Conservation (phyloP, 1,140 invertebrate genomes). For the Euura saliciscinereae region DNA sequence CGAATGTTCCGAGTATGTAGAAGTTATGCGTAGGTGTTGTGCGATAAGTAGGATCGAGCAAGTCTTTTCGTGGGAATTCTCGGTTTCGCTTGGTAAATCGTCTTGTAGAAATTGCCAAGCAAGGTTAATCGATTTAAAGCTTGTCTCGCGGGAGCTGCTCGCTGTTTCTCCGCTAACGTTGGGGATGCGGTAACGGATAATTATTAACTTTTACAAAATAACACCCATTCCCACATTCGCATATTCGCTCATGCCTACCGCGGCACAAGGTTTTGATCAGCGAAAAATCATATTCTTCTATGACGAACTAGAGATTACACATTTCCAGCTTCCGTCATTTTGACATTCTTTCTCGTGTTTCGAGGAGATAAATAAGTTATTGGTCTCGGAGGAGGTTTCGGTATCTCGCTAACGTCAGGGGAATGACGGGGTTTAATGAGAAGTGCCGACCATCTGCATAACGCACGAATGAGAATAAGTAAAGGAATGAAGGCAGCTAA, state of each 20-base stretch:
- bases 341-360: too few relatives aligned
- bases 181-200: too few relatives aligned
- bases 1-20: neutral
- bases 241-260: too few relatives aligned
- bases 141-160: slow-evolving; percentile 2
- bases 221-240: too few relatives aligned
- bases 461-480: slow-evolving; percentile 41
- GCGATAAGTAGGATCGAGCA: slow-evolving; percentile 1
- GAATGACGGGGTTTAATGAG: neutral
- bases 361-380: neutral
- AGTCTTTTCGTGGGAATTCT: slow-evolving; percentile 7
- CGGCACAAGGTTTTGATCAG: too few relatives aligned
- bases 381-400: neutral
- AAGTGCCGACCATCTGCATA: slow-evolving; percentile 38
- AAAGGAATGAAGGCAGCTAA: slow-evolving; percentile 43
- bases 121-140: slow-evolving; percentile 3
- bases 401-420: neutral
- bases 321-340: too few relatives aligned
- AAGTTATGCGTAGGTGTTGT: neutral
- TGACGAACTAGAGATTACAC: too few relatives aligned
- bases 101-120: neutral
- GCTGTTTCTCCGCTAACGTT: neutral
- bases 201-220: too few relatives aligned
- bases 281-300: too few relatives aligned
- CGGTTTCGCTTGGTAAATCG: neutral